A percentile compares a stretch with the other conserved stretches of the same genome.
These are phyloP conservation scores for Synaphobranchus kaupii DNA, from an alignment of 2,797 vertebrate genomes.

Conservation along the genomic window DNA sequence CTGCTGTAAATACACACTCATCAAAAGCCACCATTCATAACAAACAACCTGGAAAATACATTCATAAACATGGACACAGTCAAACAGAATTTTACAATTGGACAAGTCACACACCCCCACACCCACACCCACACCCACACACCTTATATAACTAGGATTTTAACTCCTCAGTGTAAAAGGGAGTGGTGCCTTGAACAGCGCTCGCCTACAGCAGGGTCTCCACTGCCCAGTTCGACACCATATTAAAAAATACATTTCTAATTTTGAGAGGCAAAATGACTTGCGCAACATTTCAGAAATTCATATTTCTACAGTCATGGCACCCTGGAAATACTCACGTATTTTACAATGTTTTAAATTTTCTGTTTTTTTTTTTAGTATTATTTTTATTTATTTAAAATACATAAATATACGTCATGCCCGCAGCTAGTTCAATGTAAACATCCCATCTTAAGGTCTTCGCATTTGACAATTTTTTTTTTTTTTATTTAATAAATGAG, in stretches of 20 bases:
- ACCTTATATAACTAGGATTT: constrained; percentile 38
- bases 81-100: constrained; percentile 39
- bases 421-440: neutral
- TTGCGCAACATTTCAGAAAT: neutral
- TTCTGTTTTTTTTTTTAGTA: neutral
- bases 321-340: no score
- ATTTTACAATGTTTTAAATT: neutral
- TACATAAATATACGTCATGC: neutral
- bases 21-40: constrained; percentile 50
- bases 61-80: constrained; percentile 58
- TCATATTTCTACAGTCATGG: neutral
- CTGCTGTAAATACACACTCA: constrained; percentile 28
- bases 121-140: constrained; percentile 35
- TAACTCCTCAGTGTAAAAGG: neutral
- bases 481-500: no score
- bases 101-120: no score
- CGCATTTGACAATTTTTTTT: neutral
- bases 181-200: neutral
- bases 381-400: no score
- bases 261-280: neutral
- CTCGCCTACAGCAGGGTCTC: neutral
- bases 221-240: neutral
- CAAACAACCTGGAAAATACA: constrained; percentile 59
- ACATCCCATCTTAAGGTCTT: neutral
- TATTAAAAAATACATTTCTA: neutral